Evolutionary conservation across 2,113 vertebrate genomes (phyloP), one percentile per base, ranked within the genome.

Genomic region (Chelonoidis abingdonii): DNA sequence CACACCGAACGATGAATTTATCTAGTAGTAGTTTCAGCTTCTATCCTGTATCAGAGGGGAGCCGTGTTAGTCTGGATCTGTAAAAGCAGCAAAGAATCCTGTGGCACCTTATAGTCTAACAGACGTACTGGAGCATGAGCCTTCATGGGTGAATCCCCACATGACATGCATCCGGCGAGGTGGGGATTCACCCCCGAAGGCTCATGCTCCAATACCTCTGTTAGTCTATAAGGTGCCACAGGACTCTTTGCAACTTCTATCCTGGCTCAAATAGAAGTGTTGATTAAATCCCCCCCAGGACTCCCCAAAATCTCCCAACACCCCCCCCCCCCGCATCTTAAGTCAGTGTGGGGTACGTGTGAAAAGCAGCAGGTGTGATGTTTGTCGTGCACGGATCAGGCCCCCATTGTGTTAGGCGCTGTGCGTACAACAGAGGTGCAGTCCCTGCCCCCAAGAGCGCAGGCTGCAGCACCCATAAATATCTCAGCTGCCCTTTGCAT

Each of bases 281-380:
- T 72, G 17, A 21, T 72, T 38, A n/a, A 35, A 16, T n/a, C 31
- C 7, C 31, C 31, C 13, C 29, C 13, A 17, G 19, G 6, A 6
- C 7, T 19, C 19, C 7, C 7, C 53, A 1, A 19, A 53, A 52
- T 2, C 19, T 6, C 19, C 53, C 3, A 1, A 53, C n/a, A n/a
- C n/a, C 53, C 21, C 52, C 11, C 25, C 57, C 11, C 27, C 11
- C 29, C 3, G 57, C 59, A 14, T 29, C 35, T 54, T 54, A 54
- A 54, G 21, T 3, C 8, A 9, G 53, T 54, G 56, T 35, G 35
- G 62, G 62, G 14, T 62, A 6, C 1, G 29, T 29, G 62, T 69
- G 62, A 16, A 65, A 65, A 65, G 13, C 59, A 65, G 59, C 59
- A 65, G 59, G 5, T 62, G 29, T n/a, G 62, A 17, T 69, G 62